These are phyloP conservation scores for Prosopocoilus inquinatus DNA, from an alignment of 2,888 invertebrate species.

Conservation along the genomic window DNA sequence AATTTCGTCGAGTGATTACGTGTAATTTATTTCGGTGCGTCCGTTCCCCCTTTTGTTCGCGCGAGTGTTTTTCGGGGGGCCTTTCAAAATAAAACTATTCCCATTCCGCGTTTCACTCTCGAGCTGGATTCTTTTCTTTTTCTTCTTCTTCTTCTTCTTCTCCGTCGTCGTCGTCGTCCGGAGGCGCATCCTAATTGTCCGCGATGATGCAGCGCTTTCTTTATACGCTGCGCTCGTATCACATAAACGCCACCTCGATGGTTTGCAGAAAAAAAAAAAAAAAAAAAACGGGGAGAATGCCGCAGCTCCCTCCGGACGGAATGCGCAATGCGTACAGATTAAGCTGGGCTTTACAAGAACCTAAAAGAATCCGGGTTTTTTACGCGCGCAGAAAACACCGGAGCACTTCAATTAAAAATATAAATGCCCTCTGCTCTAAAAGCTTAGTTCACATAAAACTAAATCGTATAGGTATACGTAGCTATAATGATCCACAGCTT, in stretches of 20 bases:
- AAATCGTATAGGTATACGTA: too few species aligned
- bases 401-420: too few species aligned
- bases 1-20: slow-evolving; percentile 1
- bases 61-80: slow-evolving; percentile 8
- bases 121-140: slow-evolving; percentile 8
- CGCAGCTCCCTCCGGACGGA: neutral
- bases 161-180: too few species aligned
- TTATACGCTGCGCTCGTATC: slow-evolving; percentile 1
- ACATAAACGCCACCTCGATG: neutral
- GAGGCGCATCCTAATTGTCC: slow-evolving; percentile 10
- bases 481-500: too few species aligned
- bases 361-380: too few species aligned
- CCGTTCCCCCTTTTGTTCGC: slow-evolving; percentile 1
- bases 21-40: neutral
- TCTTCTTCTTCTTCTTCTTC: too few species aligned
- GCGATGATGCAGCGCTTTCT: slow-evolving; percentile 7
- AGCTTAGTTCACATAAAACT: too few species aligned
- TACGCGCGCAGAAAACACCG: too few species aligned
- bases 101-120: slow-evolving; percentile 8
- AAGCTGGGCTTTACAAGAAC: neutral
- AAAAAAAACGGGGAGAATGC: too few species aligned
- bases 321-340: neutral
- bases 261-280: neutral
- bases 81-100: slow-evolving; percentile 9
- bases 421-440: too few species aligned